Percentiles rank a stretch among this genome's conserved stretches.
phyloP scores from a whole-genome alignment of 2,888 invertebrate genomes.

The Dryobota labecula region DNA sequence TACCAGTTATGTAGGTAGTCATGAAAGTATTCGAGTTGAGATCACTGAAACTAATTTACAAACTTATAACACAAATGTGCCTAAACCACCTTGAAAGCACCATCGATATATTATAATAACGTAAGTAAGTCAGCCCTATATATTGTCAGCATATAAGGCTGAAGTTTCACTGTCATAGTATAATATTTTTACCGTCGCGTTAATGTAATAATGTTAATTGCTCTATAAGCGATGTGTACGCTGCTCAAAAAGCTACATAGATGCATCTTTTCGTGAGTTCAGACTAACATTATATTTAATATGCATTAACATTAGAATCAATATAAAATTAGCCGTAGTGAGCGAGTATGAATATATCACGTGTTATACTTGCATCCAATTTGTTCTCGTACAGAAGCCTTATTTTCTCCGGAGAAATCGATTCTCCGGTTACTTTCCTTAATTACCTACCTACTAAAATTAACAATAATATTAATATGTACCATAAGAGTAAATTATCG shows the following conservation, averaged over 20 bases:
- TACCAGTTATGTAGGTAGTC: conserved; percentile 37
- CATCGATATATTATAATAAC: conserved; percentile 48
- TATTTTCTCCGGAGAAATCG: conserved; percentile 47
- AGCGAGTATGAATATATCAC: conserved; percentile 44
- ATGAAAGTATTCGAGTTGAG: conserved; percentile 63
- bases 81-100: conserved; percentile 58
- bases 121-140: conserved; percentile 18
- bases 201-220: conserved; percentile 59
- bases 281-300: conserved; percentile 20
- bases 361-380: conserved; percentile 33
- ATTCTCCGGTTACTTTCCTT: conserved; percentile 50
- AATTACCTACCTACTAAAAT: conserved; percentile 38
- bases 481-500: conserved; percentile 22
- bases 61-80: conserved; percentile 56
- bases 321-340: conserved; percentile 13
- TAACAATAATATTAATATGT: conserved; percentile 38
- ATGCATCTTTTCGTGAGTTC: conserved; percentile 8
- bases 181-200: conserved; percentile 46
- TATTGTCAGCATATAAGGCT: conserved; percentile 21
- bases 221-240: conserved; percentile 62
- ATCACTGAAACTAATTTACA: conserved; percentile 68
- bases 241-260: conserved; percentile 61
- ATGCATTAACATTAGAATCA: conserved; percentile 5
- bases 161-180: conserved; percentile 28
- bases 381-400: conserved; percentile 49